Percentiles rank a stretch among this genome's conserved stretches.
Conservation (phyloP, 2,797 vertebrate genomes). For the Mus spretus region DNA sequence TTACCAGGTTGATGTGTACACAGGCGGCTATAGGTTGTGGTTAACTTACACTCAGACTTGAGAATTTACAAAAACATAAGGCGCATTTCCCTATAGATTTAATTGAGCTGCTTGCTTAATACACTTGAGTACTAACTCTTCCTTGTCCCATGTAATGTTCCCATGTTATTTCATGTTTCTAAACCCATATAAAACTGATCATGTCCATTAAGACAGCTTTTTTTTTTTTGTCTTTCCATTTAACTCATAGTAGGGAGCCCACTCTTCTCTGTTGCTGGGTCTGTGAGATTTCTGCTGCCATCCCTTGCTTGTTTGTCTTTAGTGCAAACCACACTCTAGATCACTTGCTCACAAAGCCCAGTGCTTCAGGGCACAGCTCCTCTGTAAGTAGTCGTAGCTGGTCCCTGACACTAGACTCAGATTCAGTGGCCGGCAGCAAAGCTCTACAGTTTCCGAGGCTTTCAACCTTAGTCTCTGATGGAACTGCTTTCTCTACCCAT, state of each 20-base stretch:
- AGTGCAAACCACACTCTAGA: background rate
- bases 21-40: background rate
- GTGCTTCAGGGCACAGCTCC: background rate
- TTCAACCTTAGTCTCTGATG: background rate
- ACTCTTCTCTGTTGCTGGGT: background rate
- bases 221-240: conserved; percentile 25
- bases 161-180: background rate
- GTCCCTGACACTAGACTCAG: background rate
- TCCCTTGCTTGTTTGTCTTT: background rate
- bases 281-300: background rate
- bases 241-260: background rate
- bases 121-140: background rate
- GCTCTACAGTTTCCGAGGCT: background rate
- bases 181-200: conserved; percentile 14
- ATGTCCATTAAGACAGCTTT: background rate
- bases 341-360: background rate
- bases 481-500: background rate
- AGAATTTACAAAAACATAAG: background rate
- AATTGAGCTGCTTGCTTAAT: background rate
- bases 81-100: conserved; percentile 20
- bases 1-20: background rate
- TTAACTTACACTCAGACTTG: conserved; percentile 56
- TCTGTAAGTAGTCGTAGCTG: background rate
- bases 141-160: background rate
- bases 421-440: background rate